These are phyloP conservation scores for Leptinotarsa peninsularis DNA, from an alignment of 2,888 invertebrate genomes.

Conservation along the genomic window DNA sequence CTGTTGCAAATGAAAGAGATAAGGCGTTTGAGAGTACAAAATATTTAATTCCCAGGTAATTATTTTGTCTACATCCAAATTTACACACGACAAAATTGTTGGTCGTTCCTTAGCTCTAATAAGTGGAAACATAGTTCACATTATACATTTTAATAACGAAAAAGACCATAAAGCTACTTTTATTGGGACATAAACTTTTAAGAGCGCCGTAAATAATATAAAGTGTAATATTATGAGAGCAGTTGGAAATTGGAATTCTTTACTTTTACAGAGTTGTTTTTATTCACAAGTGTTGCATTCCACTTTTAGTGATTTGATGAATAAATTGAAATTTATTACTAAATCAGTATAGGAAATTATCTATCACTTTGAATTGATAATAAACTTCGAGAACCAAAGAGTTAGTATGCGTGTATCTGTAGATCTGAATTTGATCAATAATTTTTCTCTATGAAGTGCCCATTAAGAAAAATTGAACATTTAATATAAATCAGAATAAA, in stretches of 20 bases:
- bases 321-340: neutral
- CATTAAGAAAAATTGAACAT: too few species aligned
- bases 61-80: neutral
- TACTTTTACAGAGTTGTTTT: slow-evolving; percentile 13
- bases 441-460: too few species aligned
- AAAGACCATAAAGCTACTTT: slow-evolving; percentile 41
- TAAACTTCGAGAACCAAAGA: too few species aligned
- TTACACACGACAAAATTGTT: slow-evolving; percentile 9
- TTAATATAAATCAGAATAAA: too few species aligned
- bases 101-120: slow-evolving; percentile 28
- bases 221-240: slow-evolving; percentile 41
- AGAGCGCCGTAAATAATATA: slow-evolving; percentile 44
- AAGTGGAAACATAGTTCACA: slow-evolving; percentile 36
- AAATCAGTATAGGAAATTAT: too few species aligned
- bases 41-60: neutral
- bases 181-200: slow-evolving; percentile 46
- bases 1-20: neutral
- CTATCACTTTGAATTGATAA: too few species aligned
- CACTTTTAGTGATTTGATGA: slow-evolving; percentile 7
- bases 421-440: too few species aligned
- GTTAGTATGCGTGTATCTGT: too few species aligned
- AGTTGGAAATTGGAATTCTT: slow-evolving; percentile 42
- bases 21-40: neutral
- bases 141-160: slow-evolving; percentile 42
- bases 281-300: slow-evolving; percentile 10